Evolutionary conservation across 2,797 vertebrate genomes (phyloP).

Genomic region (Oreochromis grahami): DNA sequence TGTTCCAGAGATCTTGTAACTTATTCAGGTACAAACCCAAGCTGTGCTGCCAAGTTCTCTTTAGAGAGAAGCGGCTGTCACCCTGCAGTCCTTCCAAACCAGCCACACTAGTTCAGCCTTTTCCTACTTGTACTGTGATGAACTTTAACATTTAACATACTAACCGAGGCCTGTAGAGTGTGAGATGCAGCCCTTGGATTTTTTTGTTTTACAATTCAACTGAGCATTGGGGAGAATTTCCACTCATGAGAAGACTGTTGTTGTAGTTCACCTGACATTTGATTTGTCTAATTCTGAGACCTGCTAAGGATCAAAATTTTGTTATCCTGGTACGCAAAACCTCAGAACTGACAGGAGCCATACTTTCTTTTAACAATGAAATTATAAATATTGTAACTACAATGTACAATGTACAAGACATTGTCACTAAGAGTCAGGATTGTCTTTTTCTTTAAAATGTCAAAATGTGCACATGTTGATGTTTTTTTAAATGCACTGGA

Average conservation of each 20-base stretch:
- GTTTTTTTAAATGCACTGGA: neutral
- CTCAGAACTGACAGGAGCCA: neutral
- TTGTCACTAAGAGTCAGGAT: neutral
- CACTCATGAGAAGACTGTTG: neutral
- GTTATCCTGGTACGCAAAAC: neutral
- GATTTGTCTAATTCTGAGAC: neutral
- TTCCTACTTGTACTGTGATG: neutral
- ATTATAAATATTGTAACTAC: neutral
- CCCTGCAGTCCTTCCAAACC: neutral
- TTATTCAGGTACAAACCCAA: neutral
- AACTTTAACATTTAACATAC: neutral
- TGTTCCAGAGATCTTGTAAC: neutral
- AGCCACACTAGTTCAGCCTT: neutral
- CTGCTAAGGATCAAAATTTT: neutral
- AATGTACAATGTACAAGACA: neutral
- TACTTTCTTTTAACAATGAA: neutral
- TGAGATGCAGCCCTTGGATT: neutral
- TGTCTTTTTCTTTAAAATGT: neutral
- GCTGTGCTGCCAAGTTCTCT: neutral
- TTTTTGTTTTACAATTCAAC: neutral
- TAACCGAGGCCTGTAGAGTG: neutral
- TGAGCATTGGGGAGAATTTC: neutral
- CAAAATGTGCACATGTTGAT: neutral
- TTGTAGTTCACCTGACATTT: neutral
- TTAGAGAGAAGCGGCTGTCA: too few relatives aligned